phyloP scores from a whole-genome alignment of 2,888 invertebrate species.

The Oscheius sp. region DNA sequence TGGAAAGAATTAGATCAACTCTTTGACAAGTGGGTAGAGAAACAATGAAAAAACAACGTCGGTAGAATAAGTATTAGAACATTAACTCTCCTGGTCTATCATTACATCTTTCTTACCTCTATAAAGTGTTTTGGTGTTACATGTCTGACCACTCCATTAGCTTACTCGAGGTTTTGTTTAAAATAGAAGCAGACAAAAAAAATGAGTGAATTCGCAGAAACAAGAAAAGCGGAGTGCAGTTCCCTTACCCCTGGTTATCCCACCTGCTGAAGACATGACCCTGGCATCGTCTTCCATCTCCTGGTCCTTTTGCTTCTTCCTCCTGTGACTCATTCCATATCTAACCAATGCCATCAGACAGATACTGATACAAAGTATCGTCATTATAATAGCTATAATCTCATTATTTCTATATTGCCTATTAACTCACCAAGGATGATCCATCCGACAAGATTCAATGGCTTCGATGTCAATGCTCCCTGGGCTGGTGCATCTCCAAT shows the following conservation, averaged over 20 bases:
- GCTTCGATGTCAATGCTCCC: constrained; percentile 59
- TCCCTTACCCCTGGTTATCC: constrained; percentile 5
- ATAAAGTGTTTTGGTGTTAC: no score
- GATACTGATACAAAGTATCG: constrained; percentile 66
- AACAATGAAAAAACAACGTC: no score
- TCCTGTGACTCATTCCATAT: constrained; percentile 68
- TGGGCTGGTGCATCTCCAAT: constrained; percentile 55
- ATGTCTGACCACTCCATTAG: no score
- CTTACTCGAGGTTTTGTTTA: no score
- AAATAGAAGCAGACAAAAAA: no score
- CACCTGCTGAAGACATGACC: constrained; percentile 60
- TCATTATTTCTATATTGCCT: not conserved
- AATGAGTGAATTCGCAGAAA: no score
- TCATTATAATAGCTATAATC: constrained; percentile 68
- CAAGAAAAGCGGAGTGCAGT: no score
- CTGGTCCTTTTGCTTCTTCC: constrained; percentile 69
- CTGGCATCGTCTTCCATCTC: constrained; percentile 67
- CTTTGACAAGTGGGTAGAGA: no score
- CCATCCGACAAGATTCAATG: constrained; percentile 68
- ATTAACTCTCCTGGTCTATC: no score
- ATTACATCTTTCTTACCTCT: no score
- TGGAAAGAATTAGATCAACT: no score
- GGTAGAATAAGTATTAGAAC: no score
- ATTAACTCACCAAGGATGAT: constrained; percentile 65
- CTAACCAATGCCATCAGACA: constrained; percentile 68